These are phyloP conservation scores for Zaprionus tsacasi DNA, from an alignment of 1,140 invertebrate species.

Conservation along the genomic window DNA sequence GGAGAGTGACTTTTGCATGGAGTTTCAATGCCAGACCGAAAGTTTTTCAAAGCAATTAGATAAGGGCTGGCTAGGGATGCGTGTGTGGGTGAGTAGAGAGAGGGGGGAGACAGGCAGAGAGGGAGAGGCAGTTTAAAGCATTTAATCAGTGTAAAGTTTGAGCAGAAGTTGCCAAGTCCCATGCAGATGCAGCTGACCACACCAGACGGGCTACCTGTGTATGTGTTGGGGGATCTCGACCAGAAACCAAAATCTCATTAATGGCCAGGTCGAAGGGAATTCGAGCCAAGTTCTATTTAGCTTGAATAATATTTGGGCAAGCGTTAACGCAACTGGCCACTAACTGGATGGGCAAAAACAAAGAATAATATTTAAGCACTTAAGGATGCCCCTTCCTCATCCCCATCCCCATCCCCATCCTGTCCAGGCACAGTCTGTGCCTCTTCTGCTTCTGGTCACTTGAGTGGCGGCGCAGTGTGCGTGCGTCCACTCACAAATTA, in stretches of 20 bases:
- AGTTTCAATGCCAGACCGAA: conserved; percentile 60
- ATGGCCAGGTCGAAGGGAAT: conserved; percentile 21
- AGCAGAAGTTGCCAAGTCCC: conserved; percentile 56
- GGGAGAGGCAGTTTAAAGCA: conserved; percentile 48
- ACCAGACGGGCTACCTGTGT: not conserved
- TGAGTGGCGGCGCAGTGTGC: conserved; percentile 49
- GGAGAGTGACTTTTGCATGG: conserved; percentile 73
- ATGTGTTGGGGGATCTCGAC: not conserved
- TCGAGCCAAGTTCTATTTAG: conserved; percentile 62
- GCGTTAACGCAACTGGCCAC: conserved; percentile 77
- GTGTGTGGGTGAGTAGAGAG: conserved; percentile 8
- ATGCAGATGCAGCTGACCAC: conserved; percentile 50
- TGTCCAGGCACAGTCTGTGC: not conserved
- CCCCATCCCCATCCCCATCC: not conserved
- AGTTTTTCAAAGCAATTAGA: conserved; percentile 81
- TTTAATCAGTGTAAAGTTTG: conserved; percentile 74
- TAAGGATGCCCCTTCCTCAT: conserved; percentile 48
- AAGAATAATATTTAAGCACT: conserved; percentile 82
- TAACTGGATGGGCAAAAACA: conserved; percentile 66
- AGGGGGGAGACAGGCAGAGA: too few relatives aligned
- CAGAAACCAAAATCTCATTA: conserved; percentile 63
- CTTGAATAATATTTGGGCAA: conserved; percentile 77
- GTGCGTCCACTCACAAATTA: conserved; percentile 81
- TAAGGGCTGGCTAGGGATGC: conserved; percentile 60
- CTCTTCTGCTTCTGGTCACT: conserved; percentile 2